phyloP scores from a whole-genome alignment of 2,797 vertebrate species.

The Xyrichtys novacula region DNA sequence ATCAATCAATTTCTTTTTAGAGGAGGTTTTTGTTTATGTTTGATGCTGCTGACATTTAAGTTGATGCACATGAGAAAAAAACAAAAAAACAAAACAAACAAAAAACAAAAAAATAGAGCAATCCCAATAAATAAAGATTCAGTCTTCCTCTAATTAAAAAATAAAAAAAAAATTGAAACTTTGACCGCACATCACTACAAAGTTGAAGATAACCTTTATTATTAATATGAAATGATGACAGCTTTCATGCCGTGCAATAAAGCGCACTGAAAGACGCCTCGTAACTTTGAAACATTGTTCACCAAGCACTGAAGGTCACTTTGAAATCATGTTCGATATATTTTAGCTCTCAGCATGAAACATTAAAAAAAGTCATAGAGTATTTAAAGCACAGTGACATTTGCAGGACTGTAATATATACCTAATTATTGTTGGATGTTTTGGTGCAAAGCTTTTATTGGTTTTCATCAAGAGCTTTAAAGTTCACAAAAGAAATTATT shows the following conservation, averaged over 20 bases:
- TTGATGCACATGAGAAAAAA: not conserved
- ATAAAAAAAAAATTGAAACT: conserved; percentile 31
- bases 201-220: conserved; percentile 4
- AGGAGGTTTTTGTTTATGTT: conserved; percentile 20
- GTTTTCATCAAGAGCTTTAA: too few relatives aligned
- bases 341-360: conserved; percentile 19
- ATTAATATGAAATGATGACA: conserved; percentile 21
- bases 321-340: conserved; percentile 29
- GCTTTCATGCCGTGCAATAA: conserved; percentile 35
- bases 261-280: not conserved
- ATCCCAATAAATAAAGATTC: not conserved
- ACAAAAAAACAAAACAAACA: too few relatives aligned
- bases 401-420: conserved; percentile 11
- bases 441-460: too few relatives aligned
- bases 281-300: conserved; percentile 26
- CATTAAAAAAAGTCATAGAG: conserved; percentile 67
- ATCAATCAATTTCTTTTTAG: conserved; percentile 2
- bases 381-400: conserved; percentile 39
- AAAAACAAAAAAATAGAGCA: not conserved
- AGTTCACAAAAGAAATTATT: too few relatives aligned
- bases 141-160: conserved; percentile 6
- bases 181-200: conserved; percentile 19
- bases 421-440: too few relatives aligned
- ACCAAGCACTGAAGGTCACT: conserved; percentile 57
- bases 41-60: conserved; percentile 24